Evolutionary conservation across 1,140 invertebrate genomes (phyloP).

Genomic region (Pseudomyrmex cubaensis): DNA sequence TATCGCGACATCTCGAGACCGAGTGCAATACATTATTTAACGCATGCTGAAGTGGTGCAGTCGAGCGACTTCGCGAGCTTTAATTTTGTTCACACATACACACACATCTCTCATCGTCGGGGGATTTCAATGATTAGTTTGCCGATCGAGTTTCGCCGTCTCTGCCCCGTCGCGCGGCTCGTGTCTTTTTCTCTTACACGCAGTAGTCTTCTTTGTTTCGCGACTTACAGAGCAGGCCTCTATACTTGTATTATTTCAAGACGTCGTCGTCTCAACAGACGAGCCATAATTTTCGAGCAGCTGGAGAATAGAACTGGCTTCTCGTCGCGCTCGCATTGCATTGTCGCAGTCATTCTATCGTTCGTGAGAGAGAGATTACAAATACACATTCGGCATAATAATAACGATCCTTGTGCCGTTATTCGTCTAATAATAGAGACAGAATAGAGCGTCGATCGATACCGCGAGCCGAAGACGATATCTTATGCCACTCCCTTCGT

Average conservation of each 20-base stretch:
- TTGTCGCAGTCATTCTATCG: not conserved
- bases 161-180: not conserved
- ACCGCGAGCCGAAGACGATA: slow-evolving; percentile 54
- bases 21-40: slow-evolving; percentile 43
- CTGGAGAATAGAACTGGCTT: slow-evolving; percentile 42
- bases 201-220: not conserved
- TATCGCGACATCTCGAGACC: not conserved
- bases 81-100: slow-evolving; percentile 34
- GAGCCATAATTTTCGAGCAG: slow-evolving; percentile 23
- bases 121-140: slow-evolving; percentile 27
- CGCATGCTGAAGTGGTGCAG: not conserved
- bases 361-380: slow-evolving; percentile 32
- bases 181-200: not conserved
- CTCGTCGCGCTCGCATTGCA: not conserved
- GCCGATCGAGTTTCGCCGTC: slow-evolving; percentile 17
- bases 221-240: not conserved
- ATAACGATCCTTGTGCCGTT: slow-evolving; percentile 50
- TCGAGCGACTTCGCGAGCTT: slow-evolving; percentile 42
- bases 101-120: not conserved
- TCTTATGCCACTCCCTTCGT: slow-evolving; percentile 21
- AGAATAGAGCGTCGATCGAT: slow-evolving; percentile 61
- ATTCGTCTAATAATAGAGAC: slow-evolving; percentile 69
- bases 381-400: slow-evolving; percentile 60
- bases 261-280: not conserved
- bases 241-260: slow-evolving; percentile 17